These are phyloP conservation scores for Zeugodacus cucurbitae DNA, from an alignment of 1,140 invertebrate genomes.

Conservation along the genomic window DNA sequence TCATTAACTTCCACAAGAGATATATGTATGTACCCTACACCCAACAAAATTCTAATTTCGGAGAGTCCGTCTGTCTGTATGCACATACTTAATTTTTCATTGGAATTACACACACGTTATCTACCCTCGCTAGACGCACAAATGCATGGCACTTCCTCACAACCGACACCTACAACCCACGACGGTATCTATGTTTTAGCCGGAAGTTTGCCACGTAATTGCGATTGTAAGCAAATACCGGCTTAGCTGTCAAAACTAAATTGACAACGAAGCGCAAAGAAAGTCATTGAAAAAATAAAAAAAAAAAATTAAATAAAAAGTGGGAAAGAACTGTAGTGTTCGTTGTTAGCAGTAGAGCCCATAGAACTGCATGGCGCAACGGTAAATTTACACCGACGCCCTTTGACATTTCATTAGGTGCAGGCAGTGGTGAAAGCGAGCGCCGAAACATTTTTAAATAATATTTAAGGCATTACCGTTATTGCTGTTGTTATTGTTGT, in stretches of 20 bases:
- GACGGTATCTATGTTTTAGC: not conserved
- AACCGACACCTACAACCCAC: not conserved
- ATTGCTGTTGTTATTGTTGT: not conserved
- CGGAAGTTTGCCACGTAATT: slow-evolving; percentile 32
- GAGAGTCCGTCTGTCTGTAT: too few species aligned
- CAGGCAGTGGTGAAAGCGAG: slow-evolving; percentile 15
- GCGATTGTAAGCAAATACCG: slow-evolving; percentile 34
- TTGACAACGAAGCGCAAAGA: not conserved
- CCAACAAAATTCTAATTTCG: too few species aligned
- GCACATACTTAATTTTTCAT: not conserved
- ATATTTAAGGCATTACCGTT: not conserved
- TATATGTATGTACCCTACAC: too few species aligned
- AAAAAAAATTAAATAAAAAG: not conserved
- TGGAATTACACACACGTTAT: not conserved
- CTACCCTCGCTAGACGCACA: not conserved
- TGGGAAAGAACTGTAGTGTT: too few species aligned
- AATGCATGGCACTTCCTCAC: too few species aligned
- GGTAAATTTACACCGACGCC: not conserved
- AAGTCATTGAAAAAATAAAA: not conserved
- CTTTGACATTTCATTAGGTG: slow-evolving; percentile 14
- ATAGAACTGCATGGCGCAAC: not conserved
- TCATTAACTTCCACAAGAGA: too few species aligned
- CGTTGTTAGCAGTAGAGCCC: not conserved
- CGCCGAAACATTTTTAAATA: not conserved
- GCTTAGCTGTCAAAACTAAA: slow-evolving; percentile 34